phyloP scores from a whole-genome alignment of 2,888 invertebrate genomes.

The Nephrotoma flavescens region DNA sequence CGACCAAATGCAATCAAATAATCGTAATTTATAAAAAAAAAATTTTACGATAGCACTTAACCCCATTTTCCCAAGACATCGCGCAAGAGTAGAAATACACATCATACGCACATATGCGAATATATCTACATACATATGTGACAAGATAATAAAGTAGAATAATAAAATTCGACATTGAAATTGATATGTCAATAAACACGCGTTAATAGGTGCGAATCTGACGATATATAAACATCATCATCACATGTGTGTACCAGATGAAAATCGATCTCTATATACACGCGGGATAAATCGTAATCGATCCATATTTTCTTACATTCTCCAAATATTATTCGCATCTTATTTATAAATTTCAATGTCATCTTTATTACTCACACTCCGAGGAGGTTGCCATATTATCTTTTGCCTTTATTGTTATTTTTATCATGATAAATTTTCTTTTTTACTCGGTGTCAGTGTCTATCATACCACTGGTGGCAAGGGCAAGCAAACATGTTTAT shows the following conservation, averaged over 20 bases:
- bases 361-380: neutral
- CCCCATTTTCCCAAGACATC: neutral
- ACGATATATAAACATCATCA: neutral
- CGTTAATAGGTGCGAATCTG: neutral
- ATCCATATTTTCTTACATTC: neutral
- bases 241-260: neutral
- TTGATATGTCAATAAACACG: neutral
- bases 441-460: neutral
- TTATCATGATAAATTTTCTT: neutral
- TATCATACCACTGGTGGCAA: neutral
- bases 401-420: neutral
- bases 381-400: neutral
- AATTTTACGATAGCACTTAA: neutral
- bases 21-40: neutral
- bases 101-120: neutral
- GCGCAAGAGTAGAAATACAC: neutral
- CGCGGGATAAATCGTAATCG: neutral
- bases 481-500: neutral
- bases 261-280: neutral
- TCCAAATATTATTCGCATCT: neutral
- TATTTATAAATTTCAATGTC: neutral
- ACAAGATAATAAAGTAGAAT: neutral
- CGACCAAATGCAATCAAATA: too few relatives aligned
- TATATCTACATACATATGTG: neutral
- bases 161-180: neutral